Evolutionary conservation across 2,113 vertebrate genomes (phyloP).

Genomic region (Lepisosteus osseus): DNA sequence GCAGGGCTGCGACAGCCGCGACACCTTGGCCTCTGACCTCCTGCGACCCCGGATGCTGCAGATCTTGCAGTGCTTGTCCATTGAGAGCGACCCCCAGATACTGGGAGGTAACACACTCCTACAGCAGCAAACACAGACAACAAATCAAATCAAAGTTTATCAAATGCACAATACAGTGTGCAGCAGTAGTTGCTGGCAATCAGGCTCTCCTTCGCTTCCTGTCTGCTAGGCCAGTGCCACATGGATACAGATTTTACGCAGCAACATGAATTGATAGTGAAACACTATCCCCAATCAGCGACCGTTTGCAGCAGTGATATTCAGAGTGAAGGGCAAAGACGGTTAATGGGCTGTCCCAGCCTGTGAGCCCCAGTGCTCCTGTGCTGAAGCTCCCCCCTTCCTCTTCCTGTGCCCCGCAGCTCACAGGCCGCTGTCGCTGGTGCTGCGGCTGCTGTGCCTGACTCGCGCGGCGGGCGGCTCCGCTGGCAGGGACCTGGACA

Average conservation of each 20-base stretch:
- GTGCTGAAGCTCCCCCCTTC: neutral
- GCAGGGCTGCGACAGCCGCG: conserved; percentile 44
- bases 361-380: no score
- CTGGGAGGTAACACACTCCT: conserved; percentile 39
- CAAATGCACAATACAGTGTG: no score
- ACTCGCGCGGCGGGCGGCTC: conserved; percentile 60
- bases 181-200: neutral
- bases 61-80: conserved; percentile 71
- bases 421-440: conserved; percentile 64
- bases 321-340: no score
- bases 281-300: no score
- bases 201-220: neutral
- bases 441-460: conserved; percentile 80
- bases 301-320: no score
- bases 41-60: conserved; percentile 76
- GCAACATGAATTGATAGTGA: no score
- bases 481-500: conserved; percentile 68
- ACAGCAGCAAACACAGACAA: neutral
- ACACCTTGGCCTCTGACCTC: conserved; percentile 58
- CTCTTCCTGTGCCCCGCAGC: conserved; percentile 21
- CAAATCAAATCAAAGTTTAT: conserved; percentile 5
- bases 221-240: conserved; percentile 4
- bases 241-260: neutral
- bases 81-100: conserved; percentile 59
- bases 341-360: no score